Evolutionary conservation across 2,113 vertebrate genomes (phyloP), one percentile per base, ranked within the genome.

Genomic region (Tinamus guttatus): DNA sequence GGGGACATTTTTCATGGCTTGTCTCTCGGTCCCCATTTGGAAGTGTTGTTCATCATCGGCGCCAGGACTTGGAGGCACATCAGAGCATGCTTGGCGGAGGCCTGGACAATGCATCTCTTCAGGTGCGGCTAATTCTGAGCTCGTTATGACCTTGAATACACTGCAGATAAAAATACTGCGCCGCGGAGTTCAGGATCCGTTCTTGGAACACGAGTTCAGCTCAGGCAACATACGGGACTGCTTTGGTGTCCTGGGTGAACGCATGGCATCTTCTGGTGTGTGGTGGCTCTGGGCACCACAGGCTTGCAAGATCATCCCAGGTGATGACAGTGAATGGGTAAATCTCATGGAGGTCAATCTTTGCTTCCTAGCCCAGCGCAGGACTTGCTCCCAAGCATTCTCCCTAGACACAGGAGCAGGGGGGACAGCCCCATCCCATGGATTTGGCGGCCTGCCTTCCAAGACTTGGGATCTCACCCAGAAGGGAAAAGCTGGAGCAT

Each of bases 31-130:
- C 62, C 32, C 40, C n/a, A 1, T 85, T 91, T 5, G 75, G 64
- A 40, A 38, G 89, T 3, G 2, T 51, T 76, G 91, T 82, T 83
- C 67, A 90, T 92, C 85, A 90, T 34, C 62, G 77, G 86, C 20
- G 0, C 45, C 1, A 38, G 79, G 71, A 36, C 91, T 86, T 8
- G 2, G 70, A 65, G 96, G 93, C 88, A 49, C 40, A 85, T 21
- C 16, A 49, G 73, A 94, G 71, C 3, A 0, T 18, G 80, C 86
- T 64, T 41, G 86, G 92, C 40, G 87, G 40, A 21, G 81, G 76
- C 87, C 19, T 3, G 88, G 92, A 95, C 92, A 95, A 89, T 92
- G 92, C 75, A 52, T 75, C 92, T 78, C 56, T 81, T 96, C 91
- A 83, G 94, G 81, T 95, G 87, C 71, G 71, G 85, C 52, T 95